Base-by-base conservation (phyloP, 2,888 invertebrate species). In the Agonopterix arenella region DNA sequence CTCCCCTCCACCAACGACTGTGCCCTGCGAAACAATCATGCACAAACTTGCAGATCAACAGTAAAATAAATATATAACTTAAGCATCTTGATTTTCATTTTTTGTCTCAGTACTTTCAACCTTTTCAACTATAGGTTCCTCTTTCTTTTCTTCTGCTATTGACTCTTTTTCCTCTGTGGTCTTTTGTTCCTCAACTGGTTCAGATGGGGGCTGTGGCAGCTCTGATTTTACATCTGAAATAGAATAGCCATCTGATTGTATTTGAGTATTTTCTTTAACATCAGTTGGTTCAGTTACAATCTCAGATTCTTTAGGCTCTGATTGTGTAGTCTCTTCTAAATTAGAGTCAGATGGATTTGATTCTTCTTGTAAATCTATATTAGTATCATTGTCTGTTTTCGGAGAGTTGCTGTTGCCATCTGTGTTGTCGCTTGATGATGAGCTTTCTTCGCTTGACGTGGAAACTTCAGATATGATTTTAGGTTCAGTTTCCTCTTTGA, bases 351-450 rank as follows among this genome's bases (percentile, higher is more conserved):
- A 67, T 42, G 69, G 75, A 52, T 60, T 76, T 3, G 73, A 72
- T 49, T 82, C 81, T 48, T 79, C 77, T 36, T 73, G 73, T 9
- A 66, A 59, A 51, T 79, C 80, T 51, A 71, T 66, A 9, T 71
- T 73, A 37, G 65, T 64, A 52, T 82, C 75, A 64, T 65, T 55
- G n/a, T 65, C 79, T 44, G 72, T 60, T 60, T 84, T 88, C 3
- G 89, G 86, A 8, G 89, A 89, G 57, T 80, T 84, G 54, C 88
- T 86, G 53, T 83, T 88, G 1, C 80, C 80, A 70, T 86, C 85
- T 51, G 81, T 86, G 48, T 84, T 86, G 49, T 86, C 89, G 71
- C 85, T 86, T 9, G 85, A 85, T 37, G 84, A 84, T 16, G 85
- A 88, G 59, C 84, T 88, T 58, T 86, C 86, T 58, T 88, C 89